Conservation (phyloP, 2,113 vertebrate genomes). For the Gallinago paraguaiae region DNA sequence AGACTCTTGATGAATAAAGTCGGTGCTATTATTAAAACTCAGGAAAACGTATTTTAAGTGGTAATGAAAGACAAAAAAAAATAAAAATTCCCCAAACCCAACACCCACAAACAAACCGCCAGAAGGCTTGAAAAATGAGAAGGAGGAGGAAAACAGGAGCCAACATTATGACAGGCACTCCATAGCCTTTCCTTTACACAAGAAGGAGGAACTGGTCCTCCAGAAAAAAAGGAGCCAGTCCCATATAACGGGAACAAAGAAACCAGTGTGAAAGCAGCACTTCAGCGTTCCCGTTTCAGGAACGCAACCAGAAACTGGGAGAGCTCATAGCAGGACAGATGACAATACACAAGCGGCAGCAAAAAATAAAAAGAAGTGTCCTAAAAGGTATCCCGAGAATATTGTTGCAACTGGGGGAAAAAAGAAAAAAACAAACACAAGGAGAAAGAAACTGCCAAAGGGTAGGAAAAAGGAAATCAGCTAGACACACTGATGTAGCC, state of each 20-base stretch:
- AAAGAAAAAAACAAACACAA: background rate
- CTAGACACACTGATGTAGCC: background rate
- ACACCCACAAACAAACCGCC: background rate
- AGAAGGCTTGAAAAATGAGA: background rate
- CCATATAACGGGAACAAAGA: background rate
- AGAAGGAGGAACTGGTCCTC: background rate
- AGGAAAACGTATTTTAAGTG: background rate
- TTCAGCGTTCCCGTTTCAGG: background rate
- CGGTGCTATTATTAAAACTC: background rate
- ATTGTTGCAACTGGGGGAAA: rapidly evolving
- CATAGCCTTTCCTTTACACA: background rate
- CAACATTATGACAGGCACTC: background rate
- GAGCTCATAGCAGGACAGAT: background rate
- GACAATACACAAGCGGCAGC: background rate
- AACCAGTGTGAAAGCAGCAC: background rate
- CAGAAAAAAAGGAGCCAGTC: background rate
- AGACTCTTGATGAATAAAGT: background rate
- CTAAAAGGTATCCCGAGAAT: background rate
- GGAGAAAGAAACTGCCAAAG: background rate
- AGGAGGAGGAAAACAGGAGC: background rate
- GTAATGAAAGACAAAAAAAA: background rate
- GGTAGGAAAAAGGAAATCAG: background rate
- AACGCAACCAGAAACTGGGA: background rate
- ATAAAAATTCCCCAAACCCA: background rate
- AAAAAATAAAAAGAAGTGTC: background rate